Percentiles rank a stretch among this genome's conserved stretches.
Evolutionary conservation across 2,888 invertebrate species (phyloP).

Genomic region (Drosophila atripex): DNA sequence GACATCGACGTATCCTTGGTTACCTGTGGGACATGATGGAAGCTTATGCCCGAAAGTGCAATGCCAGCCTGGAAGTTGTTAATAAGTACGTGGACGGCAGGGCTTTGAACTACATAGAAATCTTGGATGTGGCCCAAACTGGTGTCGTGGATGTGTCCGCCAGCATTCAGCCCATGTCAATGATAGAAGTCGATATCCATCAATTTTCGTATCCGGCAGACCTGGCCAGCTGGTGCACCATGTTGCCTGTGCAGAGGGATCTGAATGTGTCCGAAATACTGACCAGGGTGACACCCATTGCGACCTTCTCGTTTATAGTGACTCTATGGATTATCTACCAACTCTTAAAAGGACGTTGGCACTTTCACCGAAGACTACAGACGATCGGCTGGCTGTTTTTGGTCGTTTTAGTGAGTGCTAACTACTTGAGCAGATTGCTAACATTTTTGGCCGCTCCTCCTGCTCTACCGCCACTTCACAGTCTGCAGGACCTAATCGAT

Average conservation of each 20-base stretch:
- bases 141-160: constrained; percentile 56
- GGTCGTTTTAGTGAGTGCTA: constrained; percentile 32
- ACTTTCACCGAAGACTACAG: constrained; percentile 32
- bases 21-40: constrained; percentile 61
- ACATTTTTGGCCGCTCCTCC: constrained; percentile 49
- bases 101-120: constrained; percentile 34
- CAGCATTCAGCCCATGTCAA: constrained; percentile 46
- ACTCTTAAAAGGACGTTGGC: constrained; percentile 25
- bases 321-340: constrained; percentile 31
- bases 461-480: constrained; percentile 15
- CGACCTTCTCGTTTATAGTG: constrained; percentile 16
- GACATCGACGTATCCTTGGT: constrained; percentile 40
- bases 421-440: constrained; percentile 47
- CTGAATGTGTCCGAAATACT: constrained; percentile 27
- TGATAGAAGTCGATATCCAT: constrained; percentile 18
- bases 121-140: constrained; percentile 43
- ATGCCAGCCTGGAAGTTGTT: constrained; percentile 48
- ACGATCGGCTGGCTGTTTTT: constrained; percentile 51
- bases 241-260: constrained; percentile 53
- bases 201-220: constrained; percentile 51
- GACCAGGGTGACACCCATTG: constrained; percentile 13
- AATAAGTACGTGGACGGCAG: constrained; percentile 6
- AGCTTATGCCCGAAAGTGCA: constrained; percentile 49
- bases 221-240: constrained; percentile 64
- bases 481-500: constrained; percentile 31